Evolutionary conservation across 2,113 vertebrate genomes (phyloP), one percentile per base, ranked within the genome.

Genomic region (Piliocolobus tephrosceles): DNA sequence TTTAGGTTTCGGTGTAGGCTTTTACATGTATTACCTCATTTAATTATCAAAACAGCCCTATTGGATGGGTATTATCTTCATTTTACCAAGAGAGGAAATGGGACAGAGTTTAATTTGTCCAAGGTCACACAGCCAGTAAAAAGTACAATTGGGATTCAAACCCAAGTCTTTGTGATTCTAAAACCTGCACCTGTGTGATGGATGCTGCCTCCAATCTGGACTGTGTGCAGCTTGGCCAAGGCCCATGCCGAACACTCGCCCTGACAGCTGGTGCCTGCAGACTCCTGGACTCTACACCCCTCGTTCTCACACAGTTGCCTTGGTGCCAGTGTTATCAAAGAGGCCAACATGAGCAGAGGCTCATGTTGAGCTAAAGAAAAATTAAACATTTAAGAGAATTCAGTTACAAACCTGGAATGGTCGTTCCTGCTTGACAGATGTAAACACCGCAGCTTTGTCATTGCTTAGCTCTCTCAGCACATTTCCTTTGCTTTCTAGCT

Each of bases 401-500:
- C 47, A 78, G 80, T 91, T 95, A 43, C 86, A 78, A 95, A 84
- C 68, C 80, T 50, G 83, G 87, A 78, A 58, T n/a, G 72, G 72
- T 80, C 58, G 1, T 87, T 66, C 35, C 57, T 25, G 55, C n/a
- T 72, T 72, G 86, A 93, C 75, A 64, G 64, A 75, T 13, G 47
- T 55, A 73, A 84, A 88, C 87, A n/a, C 88, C 40, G 82, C 70
- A 16, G 79, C 93, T 91, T 90, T 88, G 87, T 93, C 88, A 18
- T 94, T 45, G 47, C 95, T 83, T 70, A 17, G 95, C 64, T 73
- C 81, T 95, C 96, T 92, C 8, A 6, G 96, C 85, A 68, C 93
- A 85, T 95, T 95, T 93, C 96, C 91, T 94, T 61, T 90, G 88
- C 93, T 95, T 97, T 96, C 87, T 68, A 84, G 89, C 87, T 81